phyloP scores from a whole-genome alignment of 2,113 vertebrate species.

The Actinemys pallida region DNA sequence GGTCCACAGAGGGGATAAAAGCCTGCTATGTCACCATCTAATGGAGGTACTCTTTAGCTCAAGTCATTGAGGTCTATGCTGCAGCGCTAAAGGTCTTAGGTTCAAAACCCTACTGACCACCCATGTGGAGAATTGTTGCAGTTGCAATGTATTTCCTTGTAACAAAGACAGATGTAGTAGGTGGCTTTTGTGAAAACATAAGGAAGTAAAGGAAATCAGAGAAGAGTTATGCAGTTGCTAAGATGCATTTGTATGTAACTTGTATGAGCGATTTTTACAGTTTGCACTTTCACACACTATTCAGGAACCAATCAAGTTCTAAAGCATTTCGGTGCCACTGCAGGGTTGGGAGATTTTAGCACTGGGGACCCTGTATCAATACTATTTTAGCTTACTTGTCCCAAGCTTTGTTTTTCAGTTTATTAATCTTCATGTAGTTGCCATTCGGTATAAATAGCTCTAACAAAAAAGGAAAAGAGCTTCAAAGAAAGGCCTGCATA shows the following conservation, averaged over 20 bases:
- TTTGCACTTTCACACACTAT: neutral
- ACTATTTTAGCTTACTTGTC: neutral
- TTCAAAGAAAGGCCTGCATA: neutral
- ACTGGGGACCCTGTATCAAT: neutral
- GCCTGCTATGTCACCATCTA: neutral
- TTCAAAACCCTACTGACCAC: neutral
- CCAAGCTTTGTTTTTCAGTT: neutral
- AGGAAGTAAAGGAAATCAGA: conserved; percentile 15
- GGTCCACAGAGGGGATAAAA: no score
- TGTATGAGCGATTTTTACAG: neutral
- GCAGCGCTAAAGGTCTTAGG: neutral
- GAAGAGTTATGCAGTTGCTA: conserved; percentile 34
- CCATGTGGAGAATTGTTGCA: conserved; percentile 25
- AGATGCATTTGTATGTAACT: conserved; percentile 2
- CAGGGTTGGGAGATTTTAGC: neutral
- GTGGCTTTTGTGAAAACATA: conserved; percentile 32
- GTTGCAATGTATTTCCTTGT: neutral
- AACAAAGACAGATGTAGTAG: neutral
- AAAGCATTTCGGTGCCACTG: neutral
- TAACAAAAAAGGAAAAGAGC: neutral
- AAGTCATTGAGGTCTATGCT: neutral
- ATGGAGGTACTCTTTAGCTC: neutral
- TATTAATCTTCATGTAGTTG: no score
- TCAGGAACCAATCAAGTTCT: neutral
- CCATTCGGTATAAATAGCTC: neutral